Conservation (phyloP, 2,888 invertebrate species). For the Sipha maydis region DNA sequence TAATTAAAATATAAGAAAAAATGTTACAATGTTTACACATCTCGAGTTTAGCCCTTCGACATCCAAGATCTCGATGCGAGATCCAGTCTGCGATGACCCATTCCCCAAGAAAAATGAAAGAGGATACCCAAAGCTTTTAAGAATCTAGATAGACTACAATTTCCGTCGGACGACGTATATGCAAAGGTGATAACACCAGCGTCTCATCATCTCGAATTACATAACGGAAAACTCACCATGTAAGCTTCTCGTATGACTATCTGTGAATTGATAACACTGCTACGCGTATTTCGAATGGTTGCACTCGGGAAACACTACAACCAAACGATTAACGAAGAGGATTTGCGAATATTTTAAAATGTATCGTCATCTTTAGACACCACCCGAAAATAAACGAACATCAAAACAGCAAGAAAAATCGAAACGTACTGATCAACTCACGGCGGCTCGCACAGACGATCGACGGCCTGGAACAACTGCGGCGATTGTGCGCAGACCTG, state of each 20-base stretch:
- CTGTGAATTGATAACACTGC: background rate
- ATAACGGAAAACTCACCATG: background rate
- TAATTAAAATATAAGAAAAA: too few relatives aligned
- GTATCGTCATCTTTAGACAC: background rate
- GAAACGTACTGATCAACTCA: too few relatives aligned
- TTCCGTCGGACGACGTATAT: background rate
- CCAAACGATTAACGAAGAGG: background rate
- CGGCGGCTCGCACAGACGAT: too few relatives aligned
- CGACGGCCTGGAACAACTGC: background rate
- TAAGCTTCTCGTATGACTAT: background rate
- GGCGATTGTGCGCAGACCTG: background rate
- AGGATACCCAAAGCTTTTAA: too few relatives aligned
- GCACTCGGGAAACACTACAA: background rate
- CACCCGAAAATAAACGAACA: background rate
- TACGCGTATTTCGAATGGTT: background rate
- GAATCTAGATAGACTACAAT: background rate
- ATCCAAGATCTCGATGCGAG: too few relatives aligned
- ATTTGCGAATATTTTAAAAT: background rate
- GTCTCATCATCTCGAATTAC: background rate
- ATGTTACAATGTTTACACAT: too few relatives aligned
- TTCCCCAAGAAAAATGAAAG: too few relatives aligned
- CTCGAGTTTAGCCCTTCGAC: too few relatives aligned
- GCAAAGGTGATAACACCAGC: background rate
- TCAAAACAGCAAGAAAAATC: background rate
- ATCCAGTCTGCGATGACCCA: too few relatives aligned